phyloP scores from a whole-genome alignment of 2,113 vertebrate genomes.

The Cheilinus undulatus region DNA sequence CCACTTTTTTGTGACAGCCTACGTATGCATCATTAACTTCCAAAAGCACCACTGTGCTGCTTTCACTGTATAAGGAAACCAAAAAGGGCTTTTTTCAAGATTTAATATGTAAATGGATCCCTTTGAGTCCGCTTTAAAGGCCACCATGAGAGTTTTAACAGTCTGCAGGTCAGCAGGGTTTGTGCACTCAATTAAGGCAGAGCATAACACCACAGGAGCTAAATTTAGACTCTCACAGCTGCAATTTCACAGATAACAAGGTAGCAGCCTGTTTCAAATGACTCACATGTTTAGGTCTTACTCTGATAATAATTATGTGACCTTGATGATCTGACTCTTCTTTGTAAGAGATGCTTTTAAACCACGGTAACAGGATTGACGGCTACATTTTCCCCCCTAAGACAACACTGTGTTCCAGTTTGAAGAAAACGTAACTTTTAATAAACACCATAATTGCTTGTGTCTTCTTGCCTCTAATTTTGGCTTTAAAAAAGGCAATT shows the following conservation, averaged over 20 bases:
- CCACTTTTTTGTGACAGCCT: slow-evolving; percentile 23
- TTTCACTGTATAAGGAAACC: slow-evolving; percentile 15
- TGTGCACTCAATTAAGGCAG: slow-evolving; percentile 54
- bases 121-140: slow-evolving; percentile 32
- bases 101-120: slow-evolving; percentile 58
- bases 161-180: slow-evolving; percentile 68
- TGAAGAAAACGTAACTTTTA: slow-evolving; percentile 25
- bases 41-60: slow-evolving; percentile 12
- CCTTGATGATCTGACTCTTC: slow-evolving; percentile 11
- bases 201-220: slow-evolving; percentile 50
- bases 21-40: slow-evolving; percentile 48
- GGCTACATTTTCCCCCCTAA: neutral
- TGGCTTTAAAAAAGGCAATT: slow-evolving; percentile 45
- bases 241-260: slow-evolving; percentile 38
- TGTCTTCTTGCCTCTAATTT: slow-evolving; percentile 66
- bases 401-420: neutral
- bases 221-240: slow-evolving; percentile 59
- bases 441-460: slow-evolving; percentile 52
- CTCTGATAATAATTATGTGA: slow-evolving; percentile 6
- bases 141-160: slow-evolving; percentile 43
- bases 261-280: slow-evolving; percentile 14
- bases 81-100: neutral
- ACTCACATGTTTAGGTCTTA: slow-evolving; percentile 7
- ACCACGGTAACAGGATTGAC: neutral
- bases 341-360: slow-evolving; percentile 6